Conservation (phyloP, 2,113 vertebrate genomes). For the Oreocharis arfaki region DNA sequence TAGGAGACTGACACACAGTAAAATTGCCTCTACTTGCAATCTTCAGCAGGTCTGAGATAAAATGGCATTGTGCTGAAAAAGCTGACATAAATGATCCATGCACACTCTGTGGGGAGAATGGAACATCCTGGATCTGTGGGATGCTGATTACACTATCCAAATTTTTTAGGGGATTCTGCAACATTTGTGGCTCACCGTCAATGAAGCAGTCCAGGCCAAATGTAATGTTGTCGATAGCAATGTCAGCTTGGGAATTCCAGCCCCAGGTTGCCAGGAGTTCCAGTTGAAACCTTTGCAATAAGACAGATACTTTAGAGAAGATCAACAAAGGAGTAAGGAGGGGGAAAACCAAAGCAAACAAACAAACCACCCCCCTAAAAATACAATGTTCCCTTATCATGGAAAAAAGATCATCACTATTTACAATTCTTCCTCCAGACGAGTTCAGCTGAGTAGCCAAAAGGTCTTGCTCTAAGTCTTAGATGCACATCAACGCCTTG, state of each 20-base stretch:
- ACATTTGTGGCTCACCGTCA: conserved; percentile 67
- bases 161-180: neutral
- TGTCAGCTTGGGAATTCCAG: conserved; percentile 78
- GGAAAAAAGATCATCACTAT: neutral
- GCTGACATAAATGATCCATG: neutral
- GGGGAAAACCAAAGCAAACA: neutral
- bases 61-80: neutral
- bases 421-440: neutral
- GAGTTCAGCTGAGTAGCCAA: neutral
- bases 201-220: conserved; percentile 80
- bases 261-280: conserved; percentile 78
- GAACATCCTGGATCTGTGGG: neutral
- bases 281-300: conserved; percentile 77
- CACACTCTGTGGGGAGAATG: neutral
- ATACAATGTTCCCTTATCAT: neutral
- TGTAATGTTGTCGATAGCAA: conserved; percentile 83
- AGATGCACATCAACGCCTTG: neutral
- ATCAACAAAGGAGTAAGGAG: neutral
- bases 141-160: neutral
- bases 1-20: neutral
- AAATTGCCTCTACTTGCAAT: neutral
- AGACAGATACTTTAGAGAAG: conserved; percentile 4
- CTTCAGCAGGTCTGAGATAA: neutral
- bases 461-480: neutral
- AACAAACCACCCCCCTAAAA: neutral